Evolutionary conservation across 2,888 invertebrate genomes (phyloP), one percentile per base, ranked within the genome.

Genomic region (Pachycephus smyrnensis): DNA sequence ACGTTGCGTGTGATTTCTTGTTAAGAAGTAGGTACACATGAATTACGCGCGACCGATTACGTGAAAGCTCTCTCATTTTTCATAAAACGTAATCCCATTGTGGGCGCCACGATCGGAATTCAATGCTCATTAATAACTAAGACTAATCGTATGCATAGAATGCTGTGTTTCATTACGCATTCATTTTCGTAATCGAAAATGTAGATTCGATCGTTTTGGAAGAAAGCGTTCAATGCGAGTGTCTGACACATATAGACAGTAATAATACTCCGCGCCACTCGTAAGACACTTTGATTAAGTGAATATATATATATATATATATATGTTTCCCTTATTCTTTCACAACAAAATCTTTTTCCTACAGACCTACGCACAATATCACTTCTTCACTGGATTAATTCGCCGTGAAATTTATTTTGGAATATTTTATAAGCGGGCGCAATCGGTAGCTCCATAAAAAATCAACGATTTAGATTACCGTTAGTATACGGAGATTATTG

Each of bases 141-240:
- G 71, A 15, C 32, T 71, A 71, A 71, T 71, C 71, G 71, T 71
- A 71, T 71, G 71, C 71, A 33, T 71, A 33, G 71, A 71, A 71
- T 71, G 71, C 31, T 71, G 9, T 31, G 71, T 33, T 71, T 12
- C 71, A 71, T 71, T 71, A 71, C 31, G 71, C 71, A 71, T 71
- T 71, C 71, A 23, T 71, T 71, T 71, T 71, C 71, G 71, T 71
- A 71, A 71, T 31, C 71, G 31, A 71, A 71, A 23, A 55, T 31
- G 71, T 71, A 32, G 71, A 71, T 12, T 33, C 71, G 12, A 71
- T 31, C 71, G 2, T 71, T 71, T 71, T 23, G 12, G 71, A 30
- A 30, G 31, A 31, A 71, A 71, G 71, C 15, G 31, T 33, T 32
- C 71, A 33, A 71, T 15, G 71, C 31, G 12, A 71, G 6, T 55